Evolutionary conservation across 1,140 invertebrate genomes (phyloP), one percentile per base, ranked within the genome.

Genomic region (Diabrotica virgifera): DNA sequence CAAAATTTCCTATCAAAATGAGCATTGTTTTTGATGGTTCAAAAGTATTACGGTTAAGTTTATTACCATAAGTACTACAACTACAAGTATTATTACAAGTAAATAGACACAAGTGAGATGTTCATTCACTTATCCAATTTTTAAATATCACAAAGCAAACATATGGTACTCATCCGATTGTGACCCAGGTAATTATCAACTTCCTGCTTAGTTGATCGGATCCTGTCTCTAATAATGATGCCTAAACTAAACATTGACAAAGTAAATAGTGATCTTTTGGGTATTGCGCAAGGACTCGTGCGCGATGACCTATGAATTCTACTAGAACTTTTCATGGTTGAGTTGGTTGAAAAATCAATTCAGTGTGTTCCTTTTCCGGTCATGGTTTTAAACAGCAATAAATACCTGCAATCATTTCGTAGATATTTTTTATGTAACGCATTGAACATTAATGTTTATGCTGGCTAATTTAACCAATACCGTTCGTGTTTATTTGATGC

Each of bases 281-380:
- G n/a, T 55, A 13, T 55, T 55, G 53, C 10, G 53, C 24, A 55
- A 55, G 53, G 53, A 13, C 24, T 10, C 53, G 53, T 55, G 53
- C 53, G 53, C 53, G 14, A 10, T 55, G 53, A 55, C 53, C 53
- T 55, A 55, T 55, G 53, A 55, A 55, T 55, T 55, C 53, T 52
- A 52, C 9, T 55, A 35, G 53, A 11, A 55, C 14, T 55, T 55
- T 55, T 55, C 14, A 55, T 35, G 24, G 53, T 24, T 55, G 53
- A 55, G 13, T 55, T 55, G 24, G 5, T 55, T 10, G 36, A 36
- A 55, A 55, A 55, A 55, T 55, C 13, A 24, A 35, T 35, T 55
- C 24, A 14, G 14, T 55, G n/a, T 55, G 14, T 35, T 55, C 36
- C n/a, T 55, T 14, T 55, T 55, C 53, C 53, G 53, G 53, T 55